Percentiles rank a stretch among this genome's conserved stretches.
These are phyloP conservation scores for Dendrocincla tyrannina DNA, from an alignment of 2,797 vertebrate species.

Conservation along the genomic window DNA sequence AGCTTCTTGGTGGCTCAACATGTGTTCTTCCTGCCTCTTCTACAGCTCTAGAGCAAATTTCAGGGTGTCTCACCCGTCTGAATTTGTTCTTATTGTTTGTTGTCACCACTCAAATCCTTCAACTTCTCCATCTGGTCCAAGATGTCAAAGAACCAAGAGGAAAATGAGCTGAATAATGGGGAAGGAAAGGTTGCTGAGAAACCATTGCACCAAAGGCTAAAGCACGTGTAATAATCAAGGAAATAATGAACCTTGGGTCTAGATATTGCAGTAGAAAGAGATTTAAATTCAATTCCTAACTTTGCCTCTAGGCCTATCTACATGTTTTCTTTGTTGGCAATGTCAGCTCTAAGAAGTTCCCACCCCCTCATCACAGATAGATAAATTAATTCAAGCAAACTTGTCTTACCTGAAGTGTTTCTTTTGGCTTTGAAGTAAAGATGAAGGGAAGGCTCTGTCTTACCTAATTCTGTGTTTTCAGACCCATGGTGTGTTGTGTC, in stretches of 20 bases:
- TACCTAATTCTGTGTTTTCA: background rate
- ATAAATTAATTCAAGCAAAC: slow-evolving; percentile 11
- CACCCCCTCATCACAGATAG: background rate
- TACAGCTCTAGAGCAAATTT: background rate
- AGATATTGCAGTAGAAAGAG: background rate
- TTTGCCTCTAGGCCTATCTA: background rate
- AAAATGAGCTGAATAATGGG: background rate
- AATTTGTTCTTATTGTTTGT: background rate
- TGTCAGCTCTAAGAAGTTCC: background rate
- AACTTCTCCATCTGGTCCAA: background rate
- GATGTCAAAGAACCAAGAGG: background rate
- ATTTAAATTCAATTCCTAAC: background rate
- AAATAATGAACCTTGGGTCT: background rate
- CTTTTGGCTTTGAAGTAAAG: slow-evolving; percentile 32
- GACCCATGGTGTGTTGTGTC: background rate
- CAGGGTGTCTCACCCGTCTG: background rate
- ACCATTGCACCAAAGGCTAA: background rate
- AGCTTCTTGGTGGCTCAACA: background rate
- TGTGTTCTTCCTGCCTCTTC: background rate
- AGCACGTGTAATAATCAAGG: background rate
- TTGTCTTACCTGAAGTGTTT: slow-evolving; percentile 31
- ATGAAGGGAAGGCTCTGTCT: background rate
- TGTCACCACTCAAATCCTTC: background rate
- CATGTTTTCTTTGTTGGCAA: background rate
- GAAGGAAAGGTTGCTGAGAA: background rate